These are phyloP conservation scores for Nephila pilipes DNA, from an alignment of 1,140 invertebrate species.

Conservation along the genomic window DNA sequence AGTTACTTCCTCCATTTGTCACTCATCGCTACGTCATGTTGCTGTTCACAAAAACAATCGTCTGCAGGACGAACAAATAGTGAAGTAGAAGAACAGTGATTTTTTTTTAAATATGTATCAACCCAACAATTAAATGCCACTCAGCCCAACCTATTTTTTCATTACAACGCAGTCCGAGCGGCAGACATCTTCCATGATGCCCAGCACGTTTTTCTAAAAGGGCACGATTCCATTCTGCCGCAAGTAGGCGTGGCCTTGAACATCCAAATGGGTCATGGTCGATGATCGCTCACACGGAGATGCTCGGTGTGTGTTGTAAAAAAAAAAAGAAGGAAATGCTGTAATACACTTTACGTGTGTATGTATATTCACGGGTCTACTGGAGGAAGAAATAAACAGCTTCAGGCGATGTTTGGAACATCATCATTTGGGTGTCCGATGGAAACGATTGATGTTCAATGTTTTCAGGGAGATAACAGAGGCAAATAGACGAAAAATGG, in stretches of 20 bases:
- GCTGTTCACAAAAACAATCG: too few species aligned
- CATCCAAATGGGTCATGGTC: conserved; percentile 10
- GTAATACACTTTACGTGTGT: background rate
- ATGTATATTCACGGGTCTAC: background rate
- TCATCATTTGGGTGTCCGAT: background rate
- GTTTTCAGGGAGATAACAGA: background rate
- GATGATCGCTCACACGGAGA: background rate
- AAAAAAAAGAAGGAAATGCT: conserved; percentile 3
- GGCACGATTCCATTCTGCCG: background rate
- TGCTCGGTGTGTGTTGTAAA: background rate
- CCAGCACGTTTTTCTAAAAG: background rate
- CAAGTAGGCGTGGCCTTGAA: conserved; percentile 20
- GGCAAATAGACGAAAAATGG: background rate
- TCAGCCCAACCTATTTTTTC: background rate
- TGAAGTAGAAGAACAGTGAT: too few species aligned
- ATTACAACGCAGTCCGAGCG: background rate
- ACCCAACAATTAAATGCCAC: background rate
- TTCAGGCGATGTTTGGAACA: background rate
- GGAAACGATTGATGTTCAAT: background rate
- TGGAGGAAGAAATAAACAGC: background rate
- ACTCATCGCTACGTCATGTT: too few species aligned
- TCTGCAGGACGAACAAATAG: too few species aligned
- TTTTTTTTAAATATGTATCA: too few species aligned
- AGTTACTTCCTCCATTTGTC: too few species aligned
- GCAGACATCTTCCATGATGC: background rate